These are phyloP conservation scores for Paramuricea clavata DNA, from an alignment of 92 coral and sea anemone genomes.

Conservation along the genomic window DNA sequence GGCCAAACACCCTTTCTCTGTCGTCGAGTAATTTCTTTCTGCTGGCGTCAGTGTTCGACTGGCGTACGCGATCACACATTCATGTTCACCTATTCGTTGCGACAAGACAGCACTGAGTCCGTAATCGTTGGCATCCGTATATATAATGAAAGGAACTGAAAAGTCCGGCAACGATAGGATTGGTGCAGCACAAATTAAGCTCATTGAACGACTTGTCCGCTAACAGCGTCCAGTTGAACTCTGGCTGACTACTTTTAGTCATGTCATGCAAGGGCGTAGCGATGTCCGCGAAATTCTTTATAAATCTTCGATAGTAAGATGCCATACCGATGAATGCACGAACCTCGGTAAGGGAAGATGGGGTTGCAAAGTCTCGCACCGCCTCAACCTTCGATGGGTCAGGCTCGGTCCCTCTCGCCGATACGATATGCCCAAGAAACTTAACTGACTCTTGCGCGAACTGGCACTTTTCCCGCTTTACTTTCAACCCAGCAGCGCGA, in stretches of 20 bases:
- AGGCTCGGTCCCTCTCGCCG: no score
- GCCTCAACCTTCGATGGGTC: no score
- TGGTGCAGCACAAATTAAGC: neutral
- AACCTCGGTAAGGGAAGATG: no score
- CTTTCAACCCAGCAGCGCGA: neutral
- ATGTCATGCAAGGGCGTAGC: slow-evolving; percentile 9
- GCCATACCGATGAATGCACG: no score
- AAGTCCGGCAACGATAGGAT: slow-evolving; percentile 1
- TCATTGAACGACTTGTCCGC: neutral
- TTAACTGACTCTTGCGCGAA: no score
- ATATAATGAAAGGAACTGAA: neutral
- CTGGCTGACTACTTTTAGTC: neutral
- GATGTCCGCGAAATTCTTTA: no score
- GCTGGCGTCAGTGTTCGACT: slow-evolving; percentile 10
- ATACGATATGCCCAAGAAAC: no score
- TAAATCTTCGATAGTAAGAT: no score
- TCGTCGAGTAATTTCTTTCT: slow-evolving; percentile 2
- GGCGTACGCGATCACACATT: neutral
- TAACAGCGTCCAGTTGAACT: slow-evolving; percentile 8
- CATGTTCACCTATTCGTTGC: neutral
- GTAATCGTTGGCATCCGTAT: slow-evolving; percentile 15
- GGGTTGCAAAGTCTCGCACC: no score
- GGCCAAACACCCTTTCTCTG: slow-evolving; percentile 16
- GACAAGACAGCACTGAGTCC: slow-evolving; percentile 16
- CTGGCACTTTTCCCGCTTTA: slow-evolving; percentile 6